Base-by-base conservation (phyloP, 2,888 invertebrate species). In the Drosophila buzzatii region DNA sequence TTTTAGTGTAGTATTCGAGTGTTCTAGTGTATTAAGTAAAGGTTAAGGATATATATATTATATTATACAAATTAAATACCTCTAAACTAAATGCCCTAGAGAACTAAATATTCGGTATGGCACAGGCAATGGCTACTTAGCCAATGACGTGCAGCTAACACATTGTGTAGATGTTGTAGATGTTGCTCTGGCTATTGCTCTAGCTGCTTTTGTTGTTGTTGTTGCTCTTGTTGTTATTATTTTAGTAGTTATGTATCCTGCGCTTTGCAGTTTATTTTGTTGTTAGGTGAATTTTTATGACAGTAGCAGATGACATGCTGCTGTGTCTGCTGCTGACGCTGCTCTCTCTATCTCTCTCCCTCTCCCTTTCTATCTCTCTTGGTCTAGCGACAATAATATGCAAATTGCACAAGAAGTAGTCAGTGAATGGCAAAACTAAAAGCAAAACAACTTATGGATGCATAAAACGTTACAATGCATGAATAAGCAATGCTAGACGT, bases 311-410 rank as follows among this genome's bases (percentile, higher is more conserved):
- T 20, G 39, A 62, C 45, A 42, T 37, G 49, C 35, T 33, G 27
- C 35, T 56, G 45, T 23, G 42, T 12, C 35, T 31, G 9, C 16
- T 47, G 8, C 3, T n/a, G 44, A 10, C 5, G 16, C 7, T 39
- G 9, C 18, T 41, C 41, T n/a, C 10, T 4, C 33, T 51, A 6
- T 8, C 39, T 14, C 39, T 12, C 1, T 7, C 27, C 27, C 1
- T 9, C 27, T 8, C 69, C 16, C 52, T 14, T n/a, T 60, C 33
- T 66, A 44, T 37, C 47, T 56, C 44, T 35, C 45, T 20, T 53
- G 70, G 64, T 56, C 65, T 52, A 55, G 47, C 69, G 64, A 66
- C 74, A 76, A 81, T 81, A 76, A 75, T 89, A 85, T 89, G 89
- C 85, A 89, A 85, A 85, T 86, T 86, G 87, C 65, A 60, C 59